A percentile compares a stretch with the other conserved stretches of the same genome.
These are phyloP conservation scores for Mormyrus iriodes DNA, from an alignment of 2,113 vertebrate genomes.

Conservation along the genomic window DNA sequence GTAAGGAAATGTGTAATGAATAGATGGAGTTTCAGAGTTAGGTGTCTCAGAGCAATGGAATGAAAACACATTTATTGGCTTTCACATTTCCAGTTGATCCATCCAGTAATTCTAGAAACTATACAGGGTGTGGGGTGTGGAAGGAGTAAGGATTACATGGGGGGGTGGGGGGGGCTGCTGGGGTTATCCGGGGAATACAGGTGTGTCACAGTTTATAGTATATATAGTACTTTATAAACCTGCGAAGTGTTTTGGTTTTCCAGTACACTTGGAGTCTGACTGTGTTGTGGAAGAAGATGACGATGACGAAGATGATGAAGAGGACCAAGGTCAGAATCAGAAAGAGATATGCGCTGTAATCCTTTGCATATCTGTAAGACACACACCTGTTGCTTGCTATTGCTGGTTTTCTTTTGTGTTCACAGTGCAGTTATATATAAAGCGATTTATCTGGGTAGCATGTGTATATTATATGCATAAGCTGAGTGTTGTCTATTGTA, in stretches of 20 bases:
- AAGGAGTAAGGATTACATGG: too few relatives aligned
- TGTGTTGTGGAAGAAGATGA: constrained; percentile 84
- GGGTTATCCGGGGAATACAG: too few relatives aligned
- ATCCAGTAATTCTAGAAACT: too few relatives aligned
- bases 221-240: not conserved
- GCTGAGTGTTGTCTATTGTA: not conserved
- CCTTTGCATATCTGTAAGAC: not conserved
- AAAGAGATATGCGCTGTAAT: not conserved
- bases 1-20: not conserved
- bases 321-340: constrained; percentile 73
- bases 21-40: too few relatives aligned
- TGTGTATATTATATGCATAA: not conserved
- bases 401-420: not conserved
- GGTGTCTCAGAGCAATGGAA: too few relatives aligned
- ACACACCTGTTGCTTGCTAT: not conserved
- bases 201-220: too few relatives aligned
- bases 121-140: too few relatives aligned
- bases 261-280: constrained; percentile 86
- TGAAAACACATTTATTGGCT: too few relatives aligned
- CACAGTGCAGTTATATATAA: not conserved
- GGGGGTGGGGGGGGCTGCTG: too few relatives aligned
- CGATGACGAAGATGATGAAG: constrained; percentile 67
- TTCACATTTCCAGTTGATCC: too few relatives aligned
- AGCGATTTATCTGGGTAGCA: not conserved
- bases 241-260: constrained; percentile 28